These are phyloP conservation scores for Drosophila eugracilis DNA, from an alignment of 1,140 invertebrate genomes.

Conservation along the genomic window DNA sequence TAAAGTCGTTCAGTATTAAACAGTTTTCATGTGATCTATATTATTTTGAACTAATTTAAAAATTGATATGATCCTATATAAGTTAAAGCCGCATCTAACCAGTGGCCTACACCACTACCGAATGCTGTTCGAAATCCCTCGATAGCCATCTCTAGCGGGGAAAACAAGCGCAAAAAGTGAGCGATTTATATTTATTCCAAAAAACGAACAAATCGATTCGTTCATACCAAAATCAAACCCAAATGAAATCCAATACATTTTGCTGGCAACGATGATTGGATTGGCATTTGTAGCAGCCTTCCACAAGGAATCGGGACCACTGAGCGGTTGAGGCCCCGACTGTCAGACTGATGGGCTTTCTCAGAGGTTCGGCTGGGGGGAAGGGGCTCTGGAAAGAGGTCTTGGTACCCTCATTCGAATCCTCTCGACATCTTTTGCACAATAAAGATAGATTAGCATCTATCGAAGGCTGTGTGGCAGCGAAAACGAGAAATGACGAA, in stretches of 20 bases:
- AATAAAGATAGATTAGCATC: conserved; percentile 80
- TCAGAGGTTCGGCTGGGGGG: conserved; percentile 7
- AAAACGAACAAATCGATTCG: conserved; percentile 46
- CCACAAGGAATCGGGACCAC: conserved; percentile 44
- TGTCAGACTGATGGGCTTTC: not conserved
- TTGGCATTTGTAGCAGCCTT: conserved; percentile 66
- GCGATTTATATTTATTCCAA: conserved; percentile 15
- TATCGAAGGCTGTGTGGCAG: conserved; percentile 68
- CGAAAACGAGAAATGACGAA: conserved; percentile 45
- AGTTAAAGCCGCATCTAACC: not conserved
- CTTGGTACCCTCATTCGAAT: conserved; percentile 56
- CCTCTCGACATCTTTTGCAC: conserved; percentile 75
- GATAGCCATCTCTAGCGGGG: conserved; percentile 7
- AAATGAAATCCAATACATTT: conserved; percentile 66
- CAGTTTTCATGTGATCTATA: too few relatives aligned
- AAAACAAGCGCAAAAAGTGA: conserved; percentile 13
- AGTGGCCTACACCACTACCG: not conserved
- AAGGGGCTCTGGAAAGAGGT: not conserved
- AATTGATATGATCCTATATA: too few relatives aligned
- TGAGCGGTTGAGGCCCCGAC: too few relatives aligned
- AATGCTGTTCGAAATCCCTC: not conserved
- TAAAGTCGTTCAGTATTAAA: too few relatives aligned
- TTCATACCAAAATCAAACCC: conserved; percentile 58
- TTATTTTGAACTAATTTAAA: too few relatives aligned
- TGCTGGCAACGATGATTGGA: conserved; percentile 58